These are phyloP conservation scores for Phlogophora meticulosa DNA, from an alignment of 2,888 invertebrate species.

Conservation along the genomic window DNA sequence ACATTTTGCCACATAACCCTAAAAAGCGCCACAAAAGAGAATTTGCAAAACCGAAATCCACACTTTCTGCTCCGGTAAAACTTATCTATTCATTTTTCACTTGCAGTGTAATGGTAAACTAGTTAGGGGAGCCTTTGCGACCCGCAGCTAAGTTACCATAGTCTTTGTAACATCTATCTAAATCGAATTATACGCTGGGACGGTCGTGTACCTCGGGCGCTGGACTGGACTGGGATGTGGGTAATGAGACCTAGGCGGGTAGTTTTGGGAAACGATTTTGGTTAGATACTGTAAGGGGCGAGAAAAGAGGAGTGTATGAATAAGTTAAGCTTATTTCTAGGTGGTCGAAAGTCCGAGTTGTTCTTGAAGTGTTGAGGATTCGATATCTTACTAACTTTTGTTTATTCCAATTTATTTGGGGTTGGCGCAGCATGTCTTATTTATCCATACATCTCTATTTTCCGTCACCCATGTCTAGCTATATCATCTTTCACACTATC, in stretches of 20 bases:
- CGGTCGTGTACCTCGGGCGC: slow-evolving; percentile 65
- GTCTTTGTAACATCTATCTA: slow-evolving; percentile 83
- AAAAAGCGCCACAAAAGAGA: slow-evolving; percentile 19
- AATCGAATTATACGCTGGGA: slow-evolving; percentile 78
- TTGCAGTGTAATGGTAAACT: slow-evolving; percentile 72
- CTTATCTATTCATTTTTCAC: slow-evolving; percentile 67
- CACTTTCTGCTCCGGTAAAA: slow-evolving; percentile 47
- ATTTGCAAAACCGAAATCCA: slow-evolving; percentile 47
- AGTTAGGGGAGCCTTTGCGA: slow-evolving; percentile 72
- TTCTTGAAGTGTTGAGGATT: not conserved
- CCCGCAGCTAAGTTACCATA: slow-evolving; percentile 65
- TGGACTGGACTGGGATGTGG: slow-evolving; percentile 5
- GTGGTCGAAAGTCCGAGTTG: too few relatives aligned
- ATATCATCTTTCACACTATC: too few relatives aligned
- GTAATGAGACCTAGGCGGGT: slow-evolving; percentile 30
- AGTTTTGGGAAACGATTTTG: not conserved
- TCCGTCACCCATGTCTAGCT: too few relatives aligned
- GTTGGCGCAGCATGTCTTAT: too few relatives aligned
- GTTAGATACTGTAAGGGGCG: not conserved
- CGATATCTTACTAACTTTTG: too few relatives aligned
- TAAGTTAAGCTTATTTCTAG: not conserved
- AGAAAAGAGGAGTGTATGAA: not conserved
- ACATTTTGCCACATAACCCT: too few relatives aligned
- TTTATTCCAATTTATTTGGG: too few relatives aligned
- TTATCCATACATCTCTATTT: too few relatives aligned